Evolutionary conservation across 2,113 vertebrate species (phyloP), one percentile per base, ranked within the genome.

Genomic region (Centropristis striata): DNA sequence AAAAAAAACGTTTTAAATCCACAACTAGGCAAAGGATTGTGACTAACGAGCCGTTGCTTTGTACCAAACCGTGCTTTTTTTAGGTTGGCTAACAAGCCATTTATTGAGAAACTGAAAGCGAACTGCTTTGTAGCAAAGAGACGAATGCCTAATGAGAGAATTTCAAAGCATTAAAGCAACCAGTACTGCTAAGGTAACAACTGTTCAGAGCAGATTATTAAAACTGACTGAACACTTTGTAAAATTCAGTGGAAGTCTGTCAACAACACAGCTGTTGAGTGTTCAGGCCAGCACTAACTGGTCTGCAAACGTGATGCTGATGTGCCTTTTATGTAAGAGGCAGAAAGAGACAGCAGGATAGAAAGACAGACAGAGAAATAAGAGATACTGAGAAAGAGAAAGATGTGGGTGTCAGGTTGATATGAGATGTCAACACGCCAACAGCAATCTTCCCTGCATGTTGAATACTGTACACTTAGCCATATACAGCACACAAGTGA

Each of bases 321-420:
- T 86, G 81, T 81, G 65, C 49, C 78, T 88, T 92, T 93, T 92
- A 93, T 92, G 90, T 92, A 93, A 92, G 88, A 89, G 79, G 77
- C 66, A 70, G 73, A 71, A 14, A 57, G 72, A 80, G 47, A 77
- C 20, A 28, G 76, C 4, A 2, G 57, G 58, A 73, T 12, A 28
- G 71, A 71, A 47, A 46, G 60, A 86, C 18, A 77, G 77, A 58
- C 32, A 65, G 81, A 80, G 42, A 58, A 71, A 90, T 80, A 64
- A 89, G 78, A 87, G 55, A 90, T 60, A 66, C 72, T 41, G 78
- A 83, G 67, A 74, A 75, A 90, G 77, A 90, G 51, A 81, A 88
- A 75, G 58, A 85, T 78, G 93, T 94, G 93, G 92, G 93, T 75
- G 93, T 92, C 67, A 67, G 88, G 91, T 90, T 91, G 90, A 92